Evolutionary conservation across 2,888 invertebrate genomes (phyloP), one percentile per base, ranked within the genome.

Genomic region (Cryptophagus acutangulus): DNA sequence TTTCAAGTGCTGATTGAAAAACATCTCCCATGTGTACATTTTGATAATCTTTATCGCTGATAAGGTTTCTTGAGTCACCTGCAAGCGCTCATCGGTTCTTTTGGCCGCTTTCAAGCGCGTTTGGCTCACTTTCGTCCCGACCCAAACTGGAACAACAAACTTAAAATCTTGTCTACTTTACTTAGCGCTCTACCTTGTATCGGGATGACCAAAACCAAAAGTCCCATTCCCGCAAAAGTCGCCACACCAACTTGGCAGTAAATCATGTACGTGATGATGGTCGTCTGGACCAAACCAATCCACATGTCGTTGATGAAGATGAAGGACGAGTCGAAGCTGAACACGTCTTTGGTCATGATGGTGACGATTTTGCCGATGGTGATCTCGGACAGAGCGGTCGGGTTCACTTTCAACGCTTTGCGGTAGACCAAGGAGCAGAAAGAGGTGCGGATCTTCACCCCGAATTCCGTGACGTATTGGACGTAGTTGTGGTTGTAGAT

Each of bases 321-420:
- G 30, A 90, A 75, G 4, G 87, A 87, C 57, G 86, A 77, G 65
- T 95, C 94, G 65, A 95, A 92, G 36, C 90, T 78, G 55, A 84
- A 84, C 49, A 94, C 88, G 66, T 97, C 96, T 65, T 94, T 96
- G 1, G 93, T 89, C 38, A 96, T 74, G 10, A 95, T 75, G 59
- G 94, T 94, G 20, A 94, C 88, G 45, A 81, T 76, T 61, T 80
- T 79, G 2, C 81, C 81, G 36, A 74, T 71, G 2, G 87, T 84
- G 4, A 86, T 84, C 56, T 82, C 76, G 2, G 80, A 78, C 48
- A 89, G 60, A 1, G 87, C 81, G 0, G 76, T 47, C 1, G 58
- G 48, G 14, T 52, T 59, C 12, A 67, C 41, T 39, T 52, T 59
- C 16, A 67, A 48, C 0, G 64, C 57, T 49, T 92, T 92, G 61